Base-by-base conservation (phyloP, 2,113 vertebrate genomes). In the Takifugu flavidus region DNA sequence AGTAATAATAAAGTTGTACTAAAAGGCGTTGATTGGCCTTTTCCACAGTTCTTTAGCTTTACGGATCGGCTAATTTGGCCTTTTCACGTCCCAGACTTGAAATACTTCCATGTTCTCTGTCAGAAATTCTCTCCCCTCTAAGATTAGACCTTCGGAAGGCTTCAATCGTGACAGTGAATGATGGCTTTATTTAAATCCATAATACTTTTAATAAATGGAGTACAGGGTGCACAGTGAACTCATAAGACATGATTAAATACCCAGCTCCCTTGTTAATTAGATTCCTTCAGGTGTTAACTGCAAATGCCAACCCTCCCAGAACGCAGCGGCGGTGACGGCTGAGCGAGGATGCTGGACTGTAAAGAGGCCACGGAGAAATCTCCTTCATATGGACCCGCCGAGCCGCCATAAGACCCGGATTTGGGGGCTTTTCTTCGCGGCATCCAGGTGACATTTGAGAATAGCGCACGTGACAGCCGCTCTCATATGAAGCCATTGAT, bases 161-260 rank as follows among this genome's bases (percentile, higher is more conserved):
- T 62, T 2, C 12, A 56, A 67, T 65, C 65, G 28, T 77, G 82
- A 83, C 85, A 83, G 63, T 85, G 83, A 88, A 70, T 75, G 79
- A 88, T 84, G 84, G 63, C 75, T 86, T 79, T 77, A 77, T 85
- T 82, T 81, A 71, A 83, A 86, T 75, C 73, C 78, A 78, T 84
- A 74, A 81, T 78, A 76, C 65, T 81, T 85, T 82, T 82, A 80
- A 85, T 87, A 83, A 86, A 87, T 80, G 74, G 74, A 82, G 84
- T 77, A 74, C 74, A 82, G 70, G 70, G 72, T 65, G 73, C 73
- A 64, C 59, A 49, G 67, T 56, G 55, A 80, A 67, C 75, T 66
- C 55, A 34, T 70, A 49, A 70, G 70, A 81, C 49, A 66, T 83
- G 84, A 88, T 87, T 81, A 86, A 83, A 82, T 66, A 71, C 73